Evolutionary conservation across 2,113 vertebrate genomes (phyloP), one percentile per base, ranked within the genome.

Genomic region (Dipodomys spectabilis): DNA sequence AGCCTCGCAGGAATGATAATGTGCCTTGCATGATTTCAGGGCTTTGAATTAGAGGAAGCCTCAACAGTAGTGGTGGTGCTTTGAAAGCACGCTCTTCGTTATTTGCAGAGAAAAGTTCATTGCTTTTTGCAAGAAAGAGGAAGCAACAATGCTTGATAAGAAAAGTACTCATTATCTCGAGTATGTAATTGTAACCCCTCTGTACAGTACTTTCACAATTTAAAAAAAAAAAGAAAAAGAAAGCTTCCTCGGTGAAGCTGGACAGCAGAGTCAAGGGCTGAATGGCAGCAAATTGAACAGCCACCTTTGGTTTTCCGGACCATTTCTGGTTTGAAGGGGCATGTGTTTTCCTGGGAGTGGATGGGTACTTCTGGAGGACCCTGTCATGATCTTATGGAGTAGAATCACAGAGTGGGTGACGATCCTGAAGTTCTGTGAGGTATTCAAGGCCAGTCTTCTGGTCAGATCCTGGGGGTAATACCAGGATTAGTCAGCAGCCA

Each of bases 101-200:
- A 13, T 95, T 96, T 82, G 35, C 85, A 49, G 3, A 88, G 44
- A 64, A 97, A 96, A 96, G 81, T 62, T 77, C 80, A 83, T 13
- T 69, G 13, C 28, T 23, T 86, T 96, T 93, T 88, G 67, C n/a
- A n/a, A n/a, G n/a, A n/a, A n/a, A n/a, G n/a, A n/a, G n/a, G n/a
- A n/a, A n/a, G n/a, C n/a, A n/a, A n/a, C n/a, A n/a, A n/a, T n/a
- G n/a, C n/a, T n/a, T n/a, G n/a, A n/a, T n/a, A n/a, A n/a, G n/a
- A n/a, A n/a, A n/a, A n/a, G n/a, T n/a, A n/a, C n/a, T n/a, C n/a
- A n/a, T n/a, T n/a, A n/a, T n/a, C n/a, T n/a, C n/a, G n/a, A n/a
- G n/a, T n/a, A n/a, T n/a, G n/a, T n/a, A n/a, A n/a, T n/a, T n/a
- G n/a, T n/a, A n/a, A n/a, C n/a, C n/a, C n/a, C n/a, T n/a, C n/a